Evolutionary conservation across 2,888 invertebrate genomes (phyloP), one percentile per base, ranked within the genome.

Genomic region (Drepana falcataria): DNA sequence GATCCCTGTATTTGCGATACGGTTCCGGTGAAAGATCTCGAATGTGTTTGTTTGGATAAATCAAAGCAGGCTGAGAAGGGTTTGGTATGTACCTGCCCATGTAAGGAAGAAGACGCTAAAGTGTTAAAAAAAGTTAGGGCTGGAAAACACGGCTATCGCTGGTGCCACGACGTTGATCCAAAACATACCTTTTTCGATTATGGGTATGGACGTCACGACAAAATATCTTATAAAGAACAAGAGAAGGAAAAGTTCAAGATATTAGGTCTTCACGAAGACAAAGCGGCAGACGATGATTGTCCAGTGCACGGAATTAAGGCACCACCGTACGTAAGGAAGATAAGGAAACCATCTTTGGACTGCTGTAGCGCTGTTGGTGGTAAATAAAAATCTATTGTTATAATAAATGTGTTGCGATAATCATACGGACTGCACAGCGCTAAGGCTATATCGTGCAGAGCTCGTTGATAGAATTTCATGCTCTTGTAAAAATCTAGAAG

Each of bases 301-400:
- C 65, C 71, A 3, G 60, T 75, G 51, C 79, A 82, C 59, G 79
- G 73, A n/a, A 55, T 68, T 0, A 60, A 73, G 53, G 64, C 73
- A 35, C 85, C 86, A n/a, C 68, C 69, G 48, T 90, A 70, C 57
- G 72, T 77, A 56, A 81, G 81, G 60, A 81, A 78, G 71, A 59
- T 72, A 51, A 70, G 79, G 35, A 86, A 79, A 56, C 78, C 87
- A 48, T 84, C 88, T 40, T 66, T 91, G 56, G 91, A 91, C 62
- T 91, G 90, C 58, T 91, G 91, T 65, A 90, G 89, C 65, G 76
- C 88, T 51, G 85, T 91, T 65, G 91, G 91, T 62, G 91, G 91
- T 87, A 73, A 54, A 48, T 48, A 51, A 33, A 41, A 62, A 53
- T 35, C 6, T 7, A 52, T 48, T 9, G 53, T 48, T 49, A 54